Evolutionary conservation across 2,113 vertebrate genomes (phyloP).

Genomic region (Psilopsiagon aurifrons): DNA sequence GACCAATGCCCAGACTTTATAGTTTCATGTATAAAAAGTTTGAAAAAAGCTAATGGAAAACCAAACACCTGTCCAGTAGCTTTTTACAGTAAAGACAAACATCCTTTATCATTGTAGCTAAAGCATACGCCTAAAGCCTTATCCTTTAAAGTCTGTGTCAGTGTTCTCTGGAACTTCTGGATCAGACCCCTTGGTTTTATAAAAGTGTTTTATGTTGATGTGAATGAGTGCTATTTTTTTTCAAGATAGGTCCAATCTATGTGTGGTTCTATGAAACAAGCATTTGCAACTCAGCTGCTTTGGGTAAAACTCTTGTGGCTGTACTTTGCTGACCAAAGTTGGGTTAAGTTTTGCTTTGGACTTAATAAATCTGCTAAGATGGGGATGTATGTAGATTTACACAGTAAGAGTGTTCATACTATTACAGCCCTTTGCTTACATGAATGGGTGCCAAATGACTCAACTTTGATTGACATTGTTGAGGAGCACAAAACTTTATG

Average conservation of each 20-base stretch:
- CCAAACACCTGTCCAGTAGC: neutral
- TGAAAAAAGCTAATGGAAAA: neutral
- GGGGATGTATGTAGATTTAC: accelerated
- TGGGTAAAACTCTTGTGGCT: neutral
- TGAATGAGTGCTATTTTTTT: neutral
- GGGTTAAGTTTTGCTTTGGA: neutral
- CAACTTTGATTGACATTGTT: neutral
- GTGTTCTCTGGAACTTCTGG: constrained; percentile 1
- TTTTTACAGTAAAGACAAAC: neutral
- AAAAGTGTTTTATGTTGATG: neutral
- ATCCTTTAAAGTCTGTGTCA: neutral
- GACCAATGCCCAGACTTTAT: constrained; percentile 21
- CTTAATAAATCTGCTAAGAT: accelerated
- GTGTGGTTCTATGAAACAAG: neutral
- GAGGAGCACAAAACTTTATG: neutral
- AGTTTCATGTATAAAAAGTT: neutral
- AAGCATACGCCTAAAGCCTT: neutral
- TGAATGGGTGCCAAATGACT: neutral
- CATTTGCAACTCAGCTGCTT: neutral
- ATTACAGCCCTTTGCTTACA: neutral
- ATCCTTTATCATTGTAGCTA: neutral
- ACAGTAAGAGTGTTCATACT: neutral
- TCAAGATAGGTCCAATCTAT: neutral
- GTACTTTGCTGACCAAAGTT: neutral
- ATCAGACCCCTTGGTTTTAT: neutral